A percentile compares a stretch with the other conserved stretches of the same genome.
phyloP scores from a whole-genome alignment of 2,888 invertebrate species.

The Nephrotoma flavescens region DNA sequence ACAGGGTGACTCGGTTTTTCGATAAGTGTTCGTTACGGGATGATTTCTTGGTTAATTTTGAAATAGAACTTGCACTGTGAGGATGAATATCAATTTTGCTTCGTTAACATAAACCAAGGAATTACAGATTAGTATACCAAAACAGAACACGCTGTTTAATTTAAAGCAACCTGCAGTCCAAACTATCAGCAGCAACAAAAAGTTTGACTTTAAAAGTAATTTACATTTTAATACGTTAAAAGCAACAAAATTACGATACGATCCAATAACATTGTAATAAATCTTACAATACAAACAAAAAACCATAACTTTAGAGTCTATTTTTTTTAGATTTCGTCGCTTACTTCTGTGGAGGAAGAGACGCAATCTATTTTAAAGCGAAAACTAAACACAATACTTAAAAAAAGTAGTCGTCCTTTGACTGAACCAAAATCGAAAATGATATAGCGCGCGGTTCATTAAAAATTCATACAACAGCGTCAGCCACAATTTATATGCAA shows the following conservation, averaged over 20 bases:
- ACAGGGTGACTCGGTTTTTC: too few species aligned
- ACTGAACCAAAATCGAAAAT: background rate
- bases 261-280: background rate
- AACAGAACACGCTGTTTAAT: too few species aligned
- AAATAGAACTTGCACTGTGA: too few species aligned
- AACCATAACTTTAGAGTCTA: background rate
- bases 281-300: background rate
- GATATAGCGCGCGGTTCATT: background rate
- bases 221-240: background rate
- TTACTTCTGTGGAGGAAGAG: background rate
- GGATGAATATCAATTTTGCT: too few species aligned
- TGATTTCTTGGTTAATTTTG: too few species aligned
- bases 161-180: background rate
- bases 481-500: background rate
- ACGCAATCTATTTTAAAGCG: background rate
- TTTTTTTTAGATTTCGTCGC: background rate
- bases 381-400: background rate
- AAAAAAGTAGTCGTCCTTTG: background rate
- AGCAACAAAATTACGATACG: background rate
- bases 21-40: too few species aligned
- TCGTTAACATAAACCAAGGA: too few species aligned
- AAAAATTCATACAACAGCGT: background rate
- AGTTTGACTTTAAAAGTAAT: background rate
- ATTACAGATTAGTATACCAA: too few species aligned
- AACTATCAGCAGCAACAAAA: background rate